Conservation (phyloP, 2,888 invertebrate genomes). For the Dysmachus trigonus region DNA sequence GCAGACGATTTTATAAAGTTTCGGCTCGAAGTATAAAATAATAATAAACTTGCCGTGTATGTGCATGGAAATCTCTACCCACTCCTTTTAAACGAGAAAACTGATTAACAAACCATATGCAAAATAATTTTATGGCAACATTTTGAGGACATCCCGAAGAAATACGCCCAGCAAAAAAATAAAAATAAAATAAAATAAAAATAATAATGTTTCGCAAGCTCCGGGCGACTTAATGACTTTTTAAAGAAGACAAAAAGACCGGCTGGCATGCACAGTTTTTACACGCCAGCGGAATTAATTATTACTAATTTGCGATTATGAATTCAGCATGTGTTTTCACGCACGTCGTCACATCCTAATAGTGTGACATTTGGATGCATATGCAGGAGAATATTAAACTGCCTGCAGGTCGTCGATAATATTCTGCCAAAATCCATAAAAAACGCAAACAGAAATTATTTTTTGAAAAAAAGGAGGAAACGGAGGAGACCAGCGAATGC, state of each 20-base stretch:
- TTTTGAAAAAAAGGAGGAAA: constrained; percentile 8
- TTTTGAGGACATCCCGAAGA: background rate
- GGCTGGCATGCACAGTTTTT: constrained; percentile 1
- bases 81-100: background rate
- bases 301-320: constrained; percentile 26
- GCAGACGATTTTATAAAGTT: too few relatives aligned
- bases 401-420: constrained; percentile 12
- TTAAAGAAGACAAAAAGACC: background rate
- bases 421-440: constrained; percentile 24
- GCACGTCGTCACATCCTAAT: constrained; percentile 13
- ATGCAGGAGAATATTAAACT: background rate
- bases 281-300: constrained; percentile 26
- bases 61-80: background rate
- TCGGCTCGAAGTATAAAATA: too few relatives aligned
- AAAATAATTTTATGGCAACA: background rate
- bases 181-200: too few relatives aligned
- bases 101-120: background rate
- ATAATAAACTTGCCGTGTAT: background rate
- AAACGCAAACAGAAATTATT: constrained; percentile 17
- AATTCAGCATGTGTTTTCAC: constrained; percentile 28
- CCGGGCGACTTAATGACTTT: background rate
- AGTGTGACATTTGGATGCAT: constrained; percentile 28
- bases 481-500: background rate
- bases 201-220: background rate
- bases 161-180: background rate